Evolutionary conservation across 2,113 vertebrate species (phyloP), one percentile per base, ranked within the genome.

Genomic region (Ailuropoda melanoleuca): DNA sequence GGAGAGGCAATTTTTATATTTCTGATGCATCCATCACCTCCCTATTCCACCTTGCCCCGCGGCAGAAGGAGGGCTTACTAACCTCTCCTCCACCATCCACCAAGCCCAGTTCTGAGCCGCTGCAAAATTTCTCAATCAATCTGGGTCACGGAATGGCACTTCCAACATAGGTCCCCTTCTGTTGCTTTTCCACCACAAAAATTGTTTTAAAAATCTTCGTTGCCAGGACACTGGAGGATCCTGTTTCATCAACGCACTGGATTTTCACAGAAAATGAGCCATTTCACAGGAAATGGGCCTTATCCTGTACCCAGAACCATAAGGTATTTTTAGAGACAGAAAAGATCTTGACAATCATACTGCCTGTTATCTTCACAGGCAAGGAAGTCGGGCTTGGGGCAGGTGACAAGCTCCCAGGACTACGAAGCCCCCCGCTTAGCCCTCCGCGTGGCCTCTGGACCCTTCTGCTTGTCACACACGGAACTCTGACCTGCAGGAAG

Each of bases 381-480:
- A 21, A 68, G 84, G 23, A 26, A 55, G 80, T 50, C 29, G 14
- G 74, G n/a, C 55, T 43, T n/a, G 56, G 53, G 53, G 29, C 78
- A 39, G 55, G 48, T n/a, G 55, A 66, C 34, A 18, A 21, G 83
- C 1, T 75, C 14, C 3, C 13, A 29, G 19, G 29, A 43, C 48
- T 9, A 21, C 29, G 17, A 6, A 60, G 53, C 26, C n/a, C 4
- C 4, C 5, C 1, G 55, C 8, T 50, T 58, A 5, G 4, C 4
- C 7, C 18, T 14, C 48, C 34, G 7, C 0, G 0, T 0, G 46
- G 18, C 18, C 53, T 12, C 60, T 48, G 53, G 29, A 3, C 18
- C 37, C 56, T n/a, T 53, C 39, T 13, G 48, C 90, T 78, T 21
- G 23, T 10, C 12, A 34, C 17, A 21, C 19, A 23, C 31, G 48